phyloP scores from a whole-genome alignment of 2,113 vertebrate species.

The Siphamia tubifer region DNA sequence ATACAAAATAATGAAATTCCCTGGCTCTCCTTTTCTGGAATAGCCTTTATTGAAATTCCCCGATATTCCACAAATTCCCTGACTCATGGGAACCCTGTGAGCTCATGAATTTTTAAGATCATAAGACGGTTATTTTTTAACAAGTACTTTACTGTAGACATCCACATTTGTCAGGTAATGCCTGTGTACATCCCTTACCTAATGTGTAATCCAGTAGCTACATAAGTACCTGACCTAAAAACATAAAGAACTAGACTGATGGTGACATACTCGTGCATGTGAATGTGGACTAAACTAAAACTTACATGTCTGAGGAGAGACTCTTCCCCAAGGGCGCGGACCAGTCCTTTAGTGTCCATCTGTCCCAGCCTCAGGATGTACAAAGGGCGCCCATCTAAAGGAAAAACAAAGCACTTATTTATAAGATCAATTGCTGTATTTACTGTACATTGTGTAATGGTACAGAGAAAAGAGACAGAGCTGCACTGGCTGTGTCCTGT shows the following conservation, averaged over 20 bases:
- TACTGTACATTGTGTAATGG: background rate
- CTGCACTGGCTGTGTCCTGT: background rate
- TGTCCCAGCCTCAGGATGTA: conserved; percentile 94
- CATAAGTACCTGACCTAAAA: conserved; percentile 16
- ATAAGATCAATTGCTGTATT: background rate
- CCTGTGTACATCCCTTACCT: background rate
- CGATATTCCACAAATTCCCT: no score
- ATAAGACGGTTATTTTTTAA: conserved; percentile 14
- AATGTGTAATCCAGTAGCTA: conserved; percentile 31
- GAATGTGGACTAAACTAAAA: background rate
- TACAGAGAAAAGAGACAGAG: background rate
- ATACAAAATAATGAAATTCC: no score
- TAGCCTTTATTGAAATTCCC: no score
- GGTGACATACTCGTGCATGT: background rate
- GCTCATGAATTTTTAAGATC: no score
- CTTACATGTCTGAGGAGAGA: conserved; percentile 94
- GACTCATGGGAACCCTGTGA: no score
- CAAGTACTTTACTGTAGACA: background rate
- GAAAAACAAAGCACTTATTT: conserved; percentile 27
- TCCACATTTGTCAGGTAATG: background rate
- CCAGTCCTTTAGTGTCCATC: conserved; percentile 96
- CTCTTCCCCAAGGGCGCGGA: conserved; percentile 94
- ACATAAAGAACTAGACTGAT: background rate
- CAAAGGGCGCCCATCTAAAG: conserved; percentile 90
- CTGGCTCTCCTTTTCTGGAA: no score